phyloP scores from a whole-genome alignment of 1,140 invertebrate genomes.

The Battus philenor region DNA sequence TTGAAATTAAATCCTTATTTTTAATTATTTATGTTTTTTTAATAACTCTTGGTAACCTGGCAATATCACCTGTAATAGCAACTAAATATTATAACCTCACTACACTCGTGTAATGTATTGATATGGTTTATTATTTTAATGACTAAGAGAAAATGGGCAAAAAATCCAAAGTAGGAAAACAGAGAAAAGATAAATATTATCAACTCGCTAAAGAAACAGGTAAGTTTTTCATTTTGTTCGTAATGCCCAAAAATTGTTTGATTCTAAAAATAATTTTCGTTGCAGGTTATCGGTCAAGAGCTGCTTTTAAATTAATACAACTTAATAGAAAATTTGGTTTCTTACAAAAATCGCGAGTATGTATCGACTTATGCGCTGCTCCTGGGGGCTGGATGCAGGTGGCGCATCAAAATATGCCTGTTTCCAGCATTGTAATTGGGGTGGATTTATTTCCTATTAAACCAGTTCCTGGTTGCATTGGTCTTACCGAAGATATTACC shows the following conservation, averaged over 20 bases:
- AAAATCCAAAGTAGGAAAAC: conserved; percentile 97
- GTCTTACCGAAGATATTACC: conserved; percentile 96
- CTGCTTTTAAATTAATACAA: conserved; percentile 99
- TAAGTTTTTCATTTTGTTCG: conserved; percentile 51
- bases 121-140: conserved; percentile 12
- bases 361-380: conserved; percentile 98
- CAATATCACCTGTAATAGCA: not conserved
- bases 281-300: conserved; percentile 94
- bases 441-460: conserved; percentile 98
- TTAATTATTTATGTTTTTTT: too few relatives aligned
- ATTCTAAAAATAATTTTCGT: conserved; percentile 5
- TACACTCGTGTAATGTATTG: conserved; percentile 13
- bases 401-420: conserved; percentile 98
- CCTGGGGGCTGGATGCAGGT: conserved; percentile 99
- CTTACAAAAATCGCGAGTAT: conserved; percentile 95
- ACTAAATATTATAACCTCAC: conserved; percentile 4
- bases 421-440: conserved; percentile 95
- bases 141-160: conserved; percentile 98
- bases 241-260: conserved; percentile 7
- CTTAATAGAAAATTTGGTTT: conserved; percentile 98
- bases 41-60: too few relatives aligned
- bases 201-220: conserved; percentile 99
- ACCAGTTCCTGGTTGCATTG: conserved; percentile 92
- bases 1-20: too few relatives aligned
- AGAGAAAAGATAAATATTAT: conserved; percentile 98